Evolutionary conservation across 2,113 vertebrate species (phyloP), one percentile per base, ranked within the genome.

Genomic region (Nestor notabilis): DNA sequence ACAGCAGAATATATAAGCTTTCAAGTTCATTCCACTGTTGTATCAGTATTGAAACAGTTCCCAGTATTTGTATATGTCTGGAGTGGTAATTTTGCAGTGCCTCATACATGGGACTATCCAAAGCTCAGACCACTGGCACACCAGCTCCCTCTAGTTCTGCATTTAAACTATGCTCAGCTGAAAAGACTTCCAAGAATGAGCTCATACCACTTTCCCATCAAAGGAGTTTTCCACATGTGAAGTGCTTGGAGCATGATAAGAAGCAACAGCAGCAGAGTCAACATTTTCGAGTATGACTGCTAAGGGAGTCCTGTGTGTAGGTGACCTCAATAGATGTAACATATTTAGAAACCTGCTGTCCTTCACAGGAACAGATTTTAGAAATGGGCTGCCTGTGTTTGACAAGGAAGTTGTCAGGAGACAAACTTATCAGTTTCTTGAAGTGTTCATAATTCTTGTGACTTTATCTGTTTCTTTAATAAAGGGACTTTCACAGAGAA

Each of bases 111-210:
- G 55, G 50, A 17, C 69, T 41, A 4, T 18, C 35, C 7, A 52
- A 61, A 63, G 58, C 44, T 77, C 77, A 79, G 61, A 56, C 5
- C 44, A 18, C 49, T 56, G 65, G 39, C 52, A 82, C 15, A 89
- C 89, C 46, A 79, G 89, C 89, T 92, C 93, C 94, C 86, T 76
- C 89, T 87, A 92, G 77, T 29, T 14, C 83, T 92, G 65, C 63
- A 19, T 43, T 65, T 37, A 71, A 87, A 61, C 29, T 74, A 31
- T 9, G 13, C 10, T 70, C 37, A 24, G 2, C 3, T 21, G 72
- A 21, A 60, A 77, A 31, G 25, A 10, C 13, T 29, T 80, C 58
- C 96, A 81, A 83, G 21, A 68, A 55, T 60, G 55, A 90, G 53
- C 70, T 97, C 61, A 52, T 33, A 14, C 55, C 35, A 24, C 66